Percentiles rank a stretch among this genome's conserved stretches.
These are phyloP conservation scores for Sogatella furcifera DNA, from an alignment of 1,140 invertebrate species.

Conservation along the genomic window DNA sequence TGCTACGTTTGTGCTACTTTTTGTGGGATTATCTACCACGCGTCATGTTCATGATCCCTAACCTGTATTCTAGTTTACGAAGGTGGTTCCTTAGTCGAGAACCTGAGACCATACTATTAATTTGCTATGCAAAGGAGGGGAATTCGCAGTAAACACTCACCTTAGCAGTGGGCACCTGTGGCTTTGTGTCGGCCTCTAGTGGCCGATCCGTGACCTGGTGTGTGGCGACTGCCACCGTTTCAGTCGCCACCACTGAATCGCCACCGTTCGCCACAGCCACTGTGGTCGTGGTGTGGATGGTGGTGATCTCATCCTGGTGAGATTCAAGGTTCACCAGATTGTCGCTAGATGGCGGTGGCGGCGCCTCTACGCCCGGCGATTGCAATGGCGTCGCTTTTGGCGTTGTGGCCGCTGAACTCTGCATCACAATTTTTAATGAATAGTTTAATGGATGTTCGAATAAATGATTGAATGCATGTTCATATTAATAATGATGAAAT, in stretches of 20 bases:
- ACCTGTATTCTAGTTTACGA: too few relatives aligned
- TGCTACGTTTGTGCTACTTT: too few relatives aligned
- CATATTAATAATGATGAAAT: too few relatives aligned
- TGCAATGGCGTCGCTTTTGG: constrained; percentile 43
- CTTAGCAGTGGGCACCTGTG: constrained; percentile 5
- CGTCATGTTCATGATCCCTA: too few relatives aligned
- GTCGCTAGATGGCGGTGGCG: constrained; percentile 17
- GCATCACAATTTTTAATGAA: background rate
- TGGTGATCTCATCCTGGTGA: background rate
- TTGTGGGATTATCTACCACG: too few relatives aligned
- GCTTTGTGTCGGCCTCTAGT: constrained; percentile 4
- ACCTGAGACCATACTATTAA: too few relatives aligned
- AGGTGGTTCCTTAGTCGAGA: too few relatives aligned
- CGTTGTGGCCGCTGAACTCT: constrained; percentile 29
- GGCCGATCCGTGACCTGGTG: background rate
- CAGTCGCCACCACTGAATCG: constrained; percentile 1
- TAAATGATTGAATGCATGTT: too few relatives aligned
- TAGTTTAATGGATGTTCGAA: too few relatives aligned
- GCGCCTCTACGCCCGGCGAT: constrained; percentile 40
- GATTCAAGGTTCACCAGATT: too few relatives aligned
- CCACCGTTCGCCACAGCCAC: constrained; percentile 17
- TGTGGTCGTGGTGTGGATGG: constrained; percentile 8
- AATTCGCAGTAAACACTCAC: too few relatives aligned
- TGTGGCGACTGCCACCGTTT: constrained; percentile 24
- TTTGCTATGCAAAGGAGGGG: too few relatives aligned